These are phyloP conservation scores for Melanostoma scalare DNA, from an alignment of 2,888 invertebrate genomes.

Conservation along the genomic window DNA sequence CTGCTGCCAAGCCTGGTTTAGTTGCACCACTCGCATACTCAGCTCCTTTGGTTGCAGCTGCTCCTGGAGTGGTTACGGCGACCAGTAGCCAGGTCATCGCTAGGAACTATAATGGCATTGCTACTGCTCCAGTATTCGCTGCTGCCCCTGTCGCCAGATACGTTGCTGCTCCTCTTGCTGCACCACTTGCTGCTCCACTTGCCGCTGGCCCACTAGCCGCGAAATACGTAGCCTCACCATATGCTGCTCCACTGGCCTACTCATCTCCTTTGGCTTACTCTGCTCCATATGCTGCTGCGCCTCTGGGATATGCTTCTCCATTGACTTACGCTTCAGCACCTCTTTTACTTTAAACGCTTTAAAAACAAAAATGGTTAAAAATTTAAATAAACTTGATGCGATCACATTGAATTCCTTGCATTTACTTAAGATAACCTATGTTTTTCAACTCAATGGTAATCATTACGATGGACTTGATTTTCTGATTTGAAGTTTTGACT, in stretches of 20 bases:
- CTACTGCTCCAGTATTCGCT: conserved; percentile 82
- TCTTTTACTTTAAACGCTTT: conserved; percentile 5
- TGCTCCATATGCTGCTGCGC: conserved; percentile 6
- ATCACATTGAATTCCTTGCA: no score
- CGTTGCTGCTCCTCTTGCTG: conserved; percentile 6
- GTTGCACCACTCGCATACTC: conserved; percentile 74
- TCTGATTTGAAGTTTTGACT: no score
- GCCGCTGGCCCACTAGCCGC: conserved; percentile 81
- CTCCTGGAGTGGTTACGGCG: conserved; percentile 76
- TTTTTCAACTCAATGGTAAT: no score
- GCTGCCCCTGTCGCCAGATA: conserved; percentile 77
- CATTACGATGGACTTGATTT: no score
- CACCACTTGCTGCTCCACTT: conserved; percentile 19
- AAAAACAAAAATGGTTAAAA: no score
- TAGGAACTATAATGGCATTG: conserved; percentile 61
- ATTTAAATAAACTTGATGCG: no score
- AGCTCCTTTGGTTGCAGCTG: conserved; percentile 50
- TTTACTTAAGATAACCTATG: no score
- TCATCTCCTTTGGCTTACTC: conserved; percentile 36
- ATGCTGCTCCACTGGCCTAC: conserved; percentile 39
- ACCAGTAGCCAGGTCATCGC: conserved; percentile 76
- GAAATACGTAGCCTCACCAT: conserved; percentile 26
- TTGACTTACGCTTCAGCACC: conserved; percentile 35
- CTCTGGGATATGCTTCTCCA: conserved; percentile 23
- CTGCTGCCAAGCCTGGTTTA: conserved; percentile 65